Evolutionary conservation across 2,888 invertebrate species (phyloP), one percentile per base, ranked within the genome.

Genomic region (Cristatella mucedo): DNA sequence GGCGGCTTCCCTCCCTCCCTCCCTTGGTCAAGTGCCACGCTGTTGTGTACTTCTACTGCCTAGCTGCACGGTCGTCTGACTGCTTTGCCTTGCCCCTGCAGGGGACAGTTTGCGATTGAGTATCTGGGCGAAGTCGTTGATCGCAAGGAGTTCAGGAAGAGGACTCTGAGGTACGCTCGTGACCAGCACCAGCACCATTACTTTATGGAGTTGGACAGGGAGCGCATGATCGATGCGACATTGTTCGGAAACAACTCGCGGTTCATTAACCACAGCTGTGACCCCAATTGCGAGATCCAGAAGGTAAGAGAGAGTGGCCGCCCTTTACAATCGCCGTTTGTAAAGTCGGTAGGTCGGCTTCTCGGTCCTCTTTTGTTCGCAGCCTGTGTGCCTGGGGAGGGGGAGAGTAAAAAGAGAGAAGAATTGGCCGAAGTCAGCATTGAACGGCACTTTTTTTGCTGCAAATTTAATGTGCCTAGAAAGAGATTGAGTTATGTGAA

Each of bases 191-290:
- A 77, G 24, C 95, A 97, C 67, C 87, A 87, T 63, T 97, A 95
- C 67, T 93, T 95, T 64, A 95, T 97, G 93, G 82, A 91, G 0
- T 69, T 95, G 33, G 80, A 86, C 59, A 80, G 83, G 1, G 87
- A 91, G 66, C 78, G 82, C 45, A 78, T 86, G 41, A 95, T 99
- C 44, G 97, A 99, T 69, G 97, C 97, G 2, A 95, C 95, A 0
- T 69, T 76, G 52, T 87, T 83, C 66, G 97, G 97, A 22, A 97
- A 93, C 62, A 78, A 85, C 44, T 93, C 95, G 0, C 73, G 97
- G 29, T 99, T 95, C 60, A 91, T 97, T 52, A 99, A 99, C 67
- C 97, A 99, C 63, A 91, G 91, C 33, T 99, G 97, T 63, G 89
- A 93, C 53, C 97, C 97, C 0, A 97, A 97, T 65, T 84, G 91